phyloP scores from a whole-genome alignment of 2,888 invertebrate species.

The Lapara coniferarum region DNA sequence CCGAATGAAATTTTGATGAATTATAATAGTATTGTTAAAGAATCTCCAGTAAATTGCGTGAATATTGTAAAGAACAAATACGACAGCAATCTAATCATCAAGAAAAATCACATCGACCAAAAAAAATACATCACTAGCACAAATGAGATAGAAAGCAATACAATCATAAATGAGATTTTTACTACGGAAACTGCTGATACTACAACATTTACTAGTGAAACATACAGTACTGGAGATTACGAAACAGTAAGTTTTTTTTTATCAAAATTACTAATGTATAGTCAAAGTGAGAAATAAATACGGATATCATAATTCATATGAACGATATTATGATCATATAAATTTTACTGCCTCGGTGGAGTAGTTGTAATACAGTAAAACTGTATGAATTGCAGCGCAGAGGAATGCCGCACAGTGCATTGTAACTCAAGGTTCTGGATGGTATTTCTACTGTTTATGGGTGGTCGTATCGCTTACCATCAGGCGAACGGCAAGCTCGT shows the following conservation, averaged over 20 bases:
- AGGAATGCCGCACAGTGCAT: too few species aligned
- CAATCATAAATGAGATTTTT: background rate
- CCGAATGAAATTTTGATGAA: background rate
- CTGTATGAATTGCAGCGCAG: too few species aligned
- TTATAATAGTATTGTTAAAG: background rate
- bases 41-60: background rate
- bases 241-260: conserved; percentile 34
- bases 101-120: background rate
- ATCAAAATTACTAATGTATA: background rate
- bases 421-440: too few species aligned
- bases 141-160: background rate
- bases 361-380: too few species aligned
- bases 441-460: too few species aligned
- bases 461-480: too few species aligned
- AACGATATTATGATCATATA: too few species aligned
- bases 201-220: conserved; percentile 32
- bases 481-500: too few species aligned
- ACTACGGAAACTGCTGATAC: background rate
- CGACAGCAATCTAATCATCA: background rate
- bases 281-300: too few species aligned
- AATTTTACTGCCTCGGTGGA: too few species aligned
- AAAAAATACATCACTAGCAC: background rate
- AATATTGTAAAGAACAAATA: background rate
- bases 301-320: too few species aligned
- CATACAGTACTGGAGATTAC: conserved; percentile 31